Conservation (phyloP, 2,797 vertebrate genomes). For the Onychomys arenicola region DNA sequence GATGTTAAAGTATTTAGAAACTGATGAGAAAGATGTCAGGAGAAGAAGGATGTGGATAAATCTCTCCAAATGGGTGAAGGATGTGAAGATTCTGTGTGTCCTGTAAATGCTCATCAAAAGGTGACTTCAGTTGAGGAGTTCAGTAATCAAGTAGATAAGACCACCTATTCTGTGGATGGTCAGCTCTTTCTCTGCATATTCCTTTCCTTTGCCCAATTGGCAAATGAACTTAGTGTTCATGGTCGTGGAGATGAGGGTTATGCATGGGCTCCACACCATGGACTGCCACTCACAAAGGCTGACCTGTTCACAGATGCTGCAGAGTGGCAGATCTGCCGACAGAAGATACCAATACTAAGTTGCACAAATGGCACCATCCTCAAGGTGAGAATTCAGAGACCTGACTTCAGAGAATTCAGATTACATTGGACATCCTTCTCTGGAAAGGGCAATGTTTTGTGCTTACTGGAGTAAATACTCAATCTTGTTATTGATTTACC, state of each 20-base stretch:
- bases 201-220: neutral
- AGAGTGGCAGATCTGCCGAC: neutral
- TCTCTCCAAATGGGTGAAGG: neutral
- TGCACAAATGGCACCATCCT: neutral
- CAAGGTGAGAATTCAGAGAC: neutral
- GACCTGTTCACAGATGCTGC: neutral
- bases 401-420: too few species aligned
- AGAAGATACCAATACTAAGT: neutral
- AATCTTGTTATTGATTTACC: neutral
- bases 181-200: neutral
- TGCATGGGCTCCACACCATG: neutral
- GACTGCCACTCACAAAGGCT: neutral
- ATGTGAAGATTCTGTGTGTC: neutral
- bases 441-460: neutral
- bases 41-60: neutral
- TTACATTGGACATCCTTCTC: neutral
- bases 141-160: neutral
- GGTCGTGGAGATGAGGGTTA: neutral
- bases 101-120: neutral
- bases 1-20: neutral
- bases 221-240: neutral
- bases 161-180: neutral
- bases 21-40: neutral
- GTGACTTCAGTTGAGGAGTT: neutral
- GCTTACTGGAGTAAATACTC: neutral